Percentiles rank a stretch among this genome's conserved stretches.
Conservation (phyloP, 2,888 invertebrate species). For the Patella ulyssiponensis region DNA sequence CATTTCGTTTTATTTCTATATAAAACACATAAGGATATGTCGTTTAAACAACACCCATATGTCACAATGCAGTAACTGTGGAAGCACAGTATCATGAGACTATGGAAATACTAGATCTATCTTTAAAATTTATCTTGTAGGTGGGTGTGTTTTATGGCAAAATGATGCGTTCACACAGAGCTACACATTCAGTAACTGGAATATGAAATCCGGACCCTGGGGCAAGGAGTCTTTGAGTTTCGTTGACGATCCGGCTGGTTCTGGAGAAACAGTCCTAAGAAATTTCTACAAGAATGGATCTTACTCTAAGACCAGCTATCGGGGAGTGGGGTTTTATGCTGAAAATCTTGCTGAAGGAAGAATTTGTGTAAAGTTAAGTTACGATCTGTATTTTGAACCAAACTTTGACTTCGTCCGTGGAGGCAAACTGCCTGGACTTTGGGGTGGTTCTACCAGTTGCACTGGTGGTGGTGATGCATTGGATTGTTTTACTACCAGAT, state of each 20-base stretch:
- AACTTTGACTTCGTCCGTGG: conserved; percentile 23
- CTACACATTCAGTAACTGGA: too few relatives aligned
- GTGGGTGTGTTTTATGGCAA: too few relatives aligned
- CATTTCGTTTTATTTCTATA: too few relatives aligned
- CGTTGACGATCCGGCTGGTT: conserved; percentile 20
- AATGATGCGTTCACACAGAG: too few relatives aligned
- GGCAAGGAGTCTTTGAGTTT: conserved; percentile 37
- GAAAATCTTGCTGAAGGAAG: conserved; percentile 33
- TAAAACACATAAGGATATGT: too few relatives aligned
- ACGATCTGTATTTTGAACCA: conserved; percentile 34
- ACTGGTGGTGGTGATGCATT: conserved; percentile 44
- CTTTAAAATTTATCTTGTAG: too few relatives aligned
- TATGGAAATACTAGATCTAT: too few relatives aligned
- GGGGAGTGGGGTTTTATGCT: conserved; percentile 47
- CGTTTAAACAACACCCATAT: too few relatives aligned
- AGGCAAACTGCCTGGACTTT: conserved; percentile 54
- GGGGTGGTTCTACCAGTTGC: conserved; percentile 42
- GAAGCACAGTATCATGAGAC: too few relatives aligned
- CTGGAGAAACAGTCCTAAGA: neutral
- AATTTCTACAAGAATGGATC: conserved; percentile 8
- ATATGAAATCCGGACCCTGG: too few relatives aligned
- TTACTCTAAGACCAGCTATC: conserved; percentile 3
- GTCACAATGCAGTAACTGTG: too few relatives aligned
- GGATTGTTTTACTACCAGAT: conserved; percentile 50
- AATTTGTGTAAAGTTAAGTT: conserved; percentile 33